Evolutionary conservation across 2,888 invertebrate species (phyloP).

Genomic region (Cephonodes hylas): DNA sequence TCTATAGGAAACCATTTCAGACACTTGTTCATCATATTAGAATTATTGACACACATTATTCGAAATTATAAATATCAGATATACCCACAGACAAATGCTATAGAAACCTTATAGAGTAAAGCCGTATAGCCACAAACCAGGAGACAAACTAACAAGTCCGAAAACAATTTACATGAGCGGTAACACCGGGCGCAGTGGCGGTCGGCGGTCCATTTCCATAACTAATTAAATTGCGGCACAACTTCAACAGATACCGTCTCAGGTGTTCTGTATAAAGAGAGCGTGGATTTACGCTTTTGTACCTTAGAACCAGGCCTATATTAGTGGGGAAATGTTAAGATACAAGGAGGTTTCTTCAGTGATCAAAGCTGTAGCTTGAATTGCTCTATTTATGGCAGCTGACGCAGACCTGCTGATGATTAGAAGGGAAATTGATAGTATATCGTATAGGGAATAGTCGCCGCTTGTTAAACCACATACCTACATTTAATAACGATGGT

Average conservation of each 20-base stretch:
- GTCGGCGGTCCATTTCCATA: conserved; percentile 53
- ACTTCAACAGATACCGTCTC: conserved; percentile 45
- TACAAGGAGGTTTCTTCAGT: too few relatives aligned
- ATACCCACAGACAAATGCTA: neutral
- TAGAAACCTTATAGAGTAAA: neutral
- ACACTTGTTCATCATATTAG: too few relatives aligned
- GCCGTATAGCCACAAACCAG: neutral
- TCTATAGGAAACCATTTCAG: too few relatives aligned
- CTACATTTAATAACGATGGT: too few relatives aligned
- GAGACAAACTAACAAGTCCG: conserved; percentile 39
- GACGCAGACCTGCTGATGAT: too few relatives aligned
- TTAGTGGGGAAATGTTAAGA: neutral
- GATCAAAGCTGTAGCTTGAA: too few relatives aligned
- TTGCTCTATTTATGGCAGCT: too few relatives aligned
- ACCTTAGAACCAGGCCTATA: neutral
- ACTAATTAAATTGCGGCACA: conserved; percentile 55
- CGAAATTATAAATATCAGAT: too few relatives aligned
- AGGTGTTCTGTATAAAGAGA: conserved; percentile 8
- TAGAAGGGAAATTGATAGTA: too few relatives aligned
- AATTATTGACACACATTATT: too few relatives aligned
- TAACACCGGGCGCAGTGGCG: conserved; percentile 20
- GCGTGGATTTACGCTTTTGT: conserved; percentile 2
- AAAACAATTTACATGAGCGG: conserved; percentile 47
- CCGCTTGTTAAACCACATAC: too few relatives aligned
- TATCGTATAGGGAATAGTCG: too few relatives aligned